These are phyloP conservation scores for Acrobasis repandana DNA, from an alignment of 2,888 invertebrate genomes.

Conservation along the genomic window DNA sequence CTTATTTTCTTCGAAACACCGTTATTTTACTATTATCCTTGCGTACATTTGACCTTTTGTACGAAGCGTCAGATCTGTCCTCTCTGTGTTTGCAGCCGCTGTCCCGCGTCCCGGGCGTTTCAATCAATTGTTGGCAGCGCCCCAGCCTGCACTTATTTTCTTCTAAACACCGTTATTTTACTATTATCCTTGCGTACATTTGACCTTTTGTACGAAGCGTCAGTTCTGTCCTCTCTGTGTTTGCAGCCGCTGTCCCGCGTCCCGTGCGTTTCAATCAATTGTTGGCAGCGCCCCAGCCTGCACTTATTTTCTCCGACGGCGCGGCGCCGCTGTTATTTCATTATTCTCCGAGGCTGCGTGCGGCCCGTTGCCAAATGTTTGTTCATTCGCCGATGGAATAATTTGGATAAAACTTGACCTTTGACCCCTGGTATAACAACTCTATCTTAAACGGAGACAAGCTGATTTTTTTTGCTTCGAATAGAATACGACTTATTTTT, in stretches of 20 bases:
- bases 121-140: conserved; percentile 65
- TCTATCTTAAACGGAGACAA: not conserved
- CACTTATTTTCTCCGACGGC: conserved; percentile 47
- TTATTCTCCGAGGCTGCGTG: conserved; percentile 42
- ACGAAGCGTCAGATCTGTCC: too few species aligned
- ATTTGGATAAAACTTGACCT: conserved; percentile 10
- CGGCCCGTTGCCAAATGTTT: conserved; percentile 36
- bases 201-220: not conserved
- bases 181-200: not conserved
- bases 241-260: not conserved
- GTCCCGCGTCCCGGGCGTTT: conserved; percentile 28
- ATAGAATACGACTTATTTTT: too few species aligned
- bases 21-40: too few species aligned
- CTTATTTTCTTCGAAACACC: conserved; percentile 47
- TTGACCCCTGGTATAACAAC: conserved; percentile 9
- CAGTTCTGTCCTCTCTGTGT: not conserved
- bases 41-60: not conserved
- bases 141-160: conserved; percentile 44
- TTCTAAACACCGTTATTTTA: not conserved
- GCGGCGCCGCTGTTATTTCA: conserved; percentile 56
- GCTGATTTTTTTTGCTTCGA: too few species aligned
- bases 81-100: not conserved
- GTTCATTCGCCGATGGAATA: conserved; percentile 11
- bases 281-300: conserved; percentile 58
- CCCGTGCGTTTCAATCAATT: conserved; percentile 54